Base-by-base conservation (phyloP, 1,140 invertebrate species). In the Drosophila oshimai region DNA sequence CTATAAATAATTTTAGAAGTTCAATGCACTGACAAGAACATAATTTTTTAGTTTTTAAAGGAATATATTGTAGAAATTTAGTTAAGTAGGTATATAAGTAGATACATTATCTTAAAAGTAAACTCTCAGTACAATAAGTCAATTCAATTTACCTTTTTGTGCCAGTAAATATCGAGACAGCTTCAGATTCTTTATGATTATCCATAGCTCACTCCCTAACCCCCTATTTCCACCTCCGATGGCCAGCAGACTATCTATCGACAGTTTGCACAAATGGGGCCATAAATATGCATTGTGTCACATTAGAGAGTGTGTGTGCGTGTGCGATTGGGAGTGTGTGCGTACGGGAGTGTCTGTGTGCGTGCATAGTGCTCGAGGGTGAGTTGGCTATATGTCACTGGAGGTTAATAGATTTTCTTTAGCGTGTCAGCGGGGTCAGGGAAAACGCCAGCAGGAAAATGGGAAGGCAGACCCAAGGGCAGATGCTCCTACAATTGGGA, bases 401-500 rank as follows among this genome's bases (percentile, higher is more conserved):
- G 80, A 80, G 86, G 75, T 89, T 89, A 89, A 89, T 89, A 89
- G 86, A 89, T 89, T 89, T 75, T 78, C 81, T 73, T 86, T 80
- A 80, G 78, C 81, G 62, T 76, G 71, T 86, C 80, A 86, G 60
- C 50, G 65, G 54, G 73, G 74, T 71, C 74, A 79, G 74, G 17
- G 58, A 20, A 61, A 17, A 42, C 15, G 28, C 53, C 24, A 12
- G 53, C 7, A 36, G 39, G 29, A 28, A 50, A 47, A 60, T 39
- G 49, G 39, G n/a, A 45, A 49, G 39, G 36, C 46, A 24, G 9
- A 45, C 37, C 36, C 26, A 33, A 22, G 12, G 41, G 28, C 26
- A 54, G 6, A 44, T 7, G 39, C n/a, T 29, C 17, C 10, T 15
- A 20, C 15, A 17, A 34, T 6, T n/a, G 26, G 15, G 5, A 31